Evolutionary conservation across 1,140 invertebrate genomes (phyloP).

Genomic region (Sycophila sp.): DNA sequence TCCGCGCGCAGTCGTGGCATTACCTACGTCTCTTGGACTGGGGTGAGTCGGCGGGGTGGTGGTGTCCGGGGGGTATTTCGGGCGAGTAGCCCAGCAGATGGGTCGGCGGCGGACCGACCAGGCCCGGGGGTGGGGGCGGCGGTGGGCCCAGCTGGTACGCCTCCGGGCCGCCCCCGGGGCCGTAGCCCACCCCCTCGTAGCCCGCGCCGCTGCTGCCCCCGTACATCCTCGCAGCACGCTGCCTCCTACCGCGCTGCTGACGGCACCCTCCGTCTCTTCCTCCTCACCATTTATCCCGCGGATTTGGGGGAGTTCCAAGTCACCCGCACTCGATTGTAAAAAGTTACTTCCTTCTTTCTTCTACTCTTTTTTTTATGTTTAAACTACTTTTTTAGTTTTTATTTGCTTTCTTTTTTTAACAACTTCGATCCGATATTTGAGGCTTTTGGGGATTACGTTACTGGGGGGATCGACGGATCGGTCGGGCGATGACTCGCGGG

Average conservation of each 20-base stretch:
- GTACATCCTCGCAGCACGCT: slow-evolving; percentile 56
- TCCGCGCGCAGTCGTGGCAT: slow-evolving; percentile 5
- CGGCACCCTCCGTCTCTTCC: background rate
- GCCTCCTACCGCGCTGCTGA: too few relatives aligned
- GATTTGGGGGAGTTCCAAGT: too few relatives aligned
- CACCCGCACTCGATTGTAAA: too few relatives aligned
- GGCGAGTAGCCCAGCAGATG: slow-evolving; percentile 63
- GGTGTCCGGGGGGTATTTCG: slow-evolving; percentile 56
- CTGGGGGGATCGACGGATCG: too few relatives aligned
- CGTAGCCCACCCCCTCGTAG: slow-evolving; percentile 56
- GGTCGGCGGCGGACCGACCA: slow-evolving; percentile 37
- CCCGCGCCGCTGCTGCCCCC: slow-evolving; percentile 34
- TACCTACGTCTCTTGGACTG: slow-evolving; percentile 68
- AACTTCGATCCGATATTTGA: too few relatives aligned
- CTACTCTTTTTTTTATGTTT: background rate
- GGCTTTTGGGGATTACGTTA: too few relatives aligned
- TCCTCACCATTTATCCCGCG: background rate
- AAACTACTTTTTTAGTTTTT: too few relatives aligned
- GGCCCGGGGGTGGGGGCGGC: slow-evolving; percentile 31
- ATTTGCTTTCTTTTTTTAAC: too few relatives aligned
- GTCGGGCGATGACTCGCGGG: background rate
- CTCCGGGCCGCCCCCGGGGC: slow-evolving; percentile 48
- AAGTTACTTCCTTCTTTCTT: background rate
- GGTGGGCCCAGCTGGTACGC: slow-evolving; percentile 35
- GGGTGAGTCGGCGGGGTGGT: slow-evolving; percentile 55